Evolutionary conservation across 2,113 vertebrate genomes (phyloP), one percentile per base, ranked within the genome.

Genomic region (Eublepharis macularius): DNA sequence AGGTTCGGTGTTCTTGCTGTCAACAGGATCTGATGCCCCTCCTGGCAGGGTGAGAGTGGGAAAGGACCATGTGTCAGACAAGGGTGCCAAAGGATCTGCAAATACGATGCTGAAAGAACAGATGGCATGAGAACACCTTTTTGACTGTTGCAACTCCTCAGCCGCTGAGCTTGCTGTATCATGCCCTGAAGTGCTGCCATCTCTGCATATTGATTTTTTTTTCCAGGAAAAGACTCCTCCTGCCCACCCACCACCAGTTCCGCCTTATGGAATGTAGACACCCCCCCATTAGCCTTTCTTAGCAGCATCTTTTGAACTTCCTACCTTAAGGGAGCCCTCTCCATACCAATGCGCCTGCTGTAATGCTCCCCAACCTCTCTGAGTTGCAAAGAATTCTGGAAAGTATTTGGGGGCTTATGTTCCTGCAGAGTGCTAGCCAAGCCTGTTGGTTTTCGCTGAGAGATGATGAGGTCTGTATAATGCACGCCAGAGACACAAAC

Each of bases 81-180:
- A 51, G 45, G 17, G 43, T 51, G 43, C 45, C n/a, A 54, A 84
- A 76, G 34, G n/a, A 68, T 16, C 34, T 51, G 63, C 72, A 89
- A 86, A 91, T 87, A 86, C 63, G 86, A 83, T 80, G 82, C 24
- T 41, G 13, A 24, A 83, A 73, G 39, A 4, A 1, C 51, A 89
- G 86, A 80, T 89, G 87, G 83, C 86, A 75, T 85, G 92, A 90
- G 87, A 76, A 73, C 75, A 82, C 78, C 81, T 88, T 80, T 86
- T 76, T 57, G 80, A 54, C 88, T 65, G 4, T 81, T 32, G 76
- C 85, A 84, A 87, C 79, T 82, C 87, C 86, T 90, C 89, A 86
- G 87, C 34, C 0, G 82, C 90, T 87, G 75, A 88, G 80, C 81
- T n/a, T 84, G 77, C 88, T 77, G 12, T 76, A 68, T 69, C 0